Conservation (phyloP, 2,888 invertebrate species). For the Plemyria rubiginata region DNA sequence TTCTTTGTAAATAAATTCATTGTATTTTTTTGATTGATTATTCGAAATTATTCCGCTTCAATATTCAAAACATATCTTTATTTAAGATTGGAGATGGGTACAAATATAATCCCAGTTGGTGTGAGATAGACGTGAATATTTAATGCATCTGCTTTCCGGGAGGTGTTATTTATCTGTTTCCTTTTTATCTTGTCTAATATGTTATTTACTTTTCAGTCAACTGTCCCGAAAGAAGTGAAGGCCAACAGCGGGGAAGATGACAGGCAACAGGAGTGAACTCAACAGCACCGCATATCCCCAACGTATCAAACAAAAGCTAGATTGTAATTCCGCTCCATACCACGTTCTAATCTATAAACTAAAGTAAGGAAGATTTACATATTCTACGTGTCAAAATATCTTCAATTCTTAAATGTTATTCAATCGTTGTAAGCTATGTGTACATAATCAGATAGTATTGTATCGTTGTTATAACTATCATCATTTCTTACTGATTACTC, state of each 20-base stretch:
- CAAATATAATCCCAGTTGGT: no score
- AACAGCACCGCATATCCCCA: constrained; percentile 49
- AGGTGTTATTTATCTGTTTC: constrained; percentile 6
- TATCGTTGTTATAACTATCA: constrained; percentile 51
- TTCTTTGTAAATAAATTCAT: no score
- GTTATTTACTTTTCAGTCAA: constrained; percentile 63
- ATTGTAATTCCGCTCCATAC: constrained; percentile 63
- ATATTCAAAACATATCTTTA: background rate
- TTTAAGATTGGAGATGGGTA: background rate
- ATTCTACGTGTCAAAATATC: constrained; percentile 54
- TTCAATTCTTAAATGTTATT: constrained; percentile 72
- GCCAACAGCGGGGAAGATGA: constrained; percentile 74
- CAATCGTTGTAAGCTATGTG: constrained; percentile 71
- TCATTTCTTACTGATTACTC: constrained; percentile 32
- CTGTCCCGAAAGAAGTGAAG: constrained; percentile 78
- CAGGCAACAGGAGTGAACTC: constrained; percentile 72
- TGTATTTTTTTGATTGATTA: no score
- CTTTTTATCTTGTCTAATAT: background rate
- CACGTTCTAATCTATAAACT: constrained; percentile 50
- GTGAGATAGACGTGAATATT: constrained; percentile 4
- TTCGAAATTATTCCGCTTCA: no score
- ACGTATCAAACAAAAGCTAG: constrained; percentile 50
- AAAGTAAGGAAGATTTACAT: constrained; percentile 53
- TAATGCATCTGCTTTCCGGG: constrained; percentile 1
- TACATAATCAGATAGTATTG: constrained; percentile 73